A percentile compares a stretch with the other conserved stretches of the same genome.
Evolutionary conservation across 1,140 invertebrate species (phyloP).

Genomic region (Neuroterus valhalla): DNA sequence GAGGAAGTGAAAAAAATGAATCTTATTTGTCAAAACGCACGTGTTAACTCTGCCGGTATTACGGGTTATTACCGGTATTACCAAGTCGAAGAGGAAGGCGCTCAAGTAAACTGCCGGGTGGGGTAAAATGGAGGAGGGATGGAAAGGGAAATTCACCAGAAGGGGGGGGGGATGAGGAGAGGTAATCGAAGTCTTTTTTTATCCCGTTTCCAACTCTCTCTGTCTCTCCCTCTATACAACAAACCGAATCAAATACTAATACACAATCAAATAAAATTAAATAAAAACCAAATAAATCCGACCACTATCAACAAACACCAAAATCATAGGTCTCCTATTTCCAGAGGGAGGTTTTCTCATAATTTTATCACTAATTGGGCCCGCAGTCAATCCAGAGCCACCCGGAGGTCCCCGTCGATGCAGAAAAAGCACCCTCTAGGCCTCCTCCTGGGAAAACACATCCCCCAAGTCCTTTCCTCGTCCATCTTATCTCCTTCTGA

Average conservation of each 20-base stretch:
- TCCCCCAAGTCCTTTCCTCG: no score
- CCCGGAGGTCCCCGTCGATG: neutral
- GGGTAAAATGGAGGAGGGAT: neutral
- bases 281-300: neutral
- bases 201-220: slow-evolving; percentile 20
- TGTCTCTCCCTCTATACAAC: neutral
- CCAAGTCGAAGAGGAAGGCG: neutral
- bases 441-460: no score
- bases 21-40: slow-evolving; percentile 16
- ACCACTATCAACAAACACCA: neutral
- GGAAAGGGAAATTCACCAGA: slow-evolving; percentile 2
- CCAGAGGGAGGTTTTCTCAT: neutral
- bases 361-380: neutral
- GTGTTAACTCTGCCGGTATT: neutral
- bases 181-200: slow-evolving; percentile 38
- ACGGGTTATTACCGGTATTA: neutral
- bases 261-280: neutral
- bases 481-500: no score
- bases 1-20: neutral
- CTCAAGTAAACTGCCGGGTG: neutral
- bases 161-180: slow-evolving; percentile 21
- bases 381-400: neutral
- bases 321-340: neutral
- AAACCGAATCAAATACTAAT: neutral
- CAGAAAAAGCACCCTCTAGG: neutral